These are phyloP conservation scores for Bombyx mori DNA, from an alignment of 1,140 invertebrate species.

Conservation along the genomic window DNA sequence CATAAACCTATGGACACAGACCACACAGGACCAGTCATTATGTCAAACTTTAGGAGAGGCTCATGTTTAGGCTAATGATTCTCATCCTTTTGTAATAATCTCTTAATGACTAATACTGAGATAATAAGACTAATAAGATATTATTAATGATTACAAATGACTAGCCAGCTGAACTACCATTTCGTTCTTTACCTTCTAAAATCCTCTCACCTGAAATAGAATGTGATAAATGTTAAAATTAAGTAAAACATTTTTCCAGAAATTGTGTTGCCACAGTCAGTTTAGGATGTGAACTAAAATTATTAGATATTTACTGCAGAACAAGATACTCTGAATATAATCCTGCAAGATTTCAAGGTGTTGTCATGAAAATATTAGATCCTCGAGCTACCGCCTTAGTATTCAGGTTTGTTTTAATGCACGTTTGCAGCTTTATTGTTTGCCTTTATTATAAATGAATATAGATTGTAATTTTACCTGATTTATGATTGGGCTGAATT, in stretches of 20 bases:
- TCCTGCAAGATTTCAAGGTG: conserved; percentile 96
- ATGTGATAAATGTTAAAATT: background rate
- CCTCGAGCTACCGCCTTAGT: conserved; percentile 97
- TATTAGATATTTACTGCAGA: conserved; percentile 93
- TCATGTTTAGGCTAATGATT: too few relatives aligned
- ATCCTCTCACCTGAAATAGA: background rate
- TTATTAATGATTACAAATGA: too few relatives aligned
- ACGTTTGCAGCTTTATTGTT: background rate
- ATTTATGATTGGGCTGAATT: too few relatives aligned
- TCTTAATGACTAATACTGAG: too few relatives aligned
- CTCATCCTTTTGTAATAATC: too few relatives aligned
- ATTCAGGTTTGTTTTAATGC: conserved; percentile 72
- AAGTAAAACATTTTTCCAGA: conserved; percentile 63
- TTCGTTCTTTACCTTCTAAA: background rate
- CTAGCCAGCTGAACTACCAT: too few relatives aligned
- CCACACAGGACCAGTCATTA: too few relatives aligned
- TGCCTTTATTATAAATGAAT: too few relatives aligned
- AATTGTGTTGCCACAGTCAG: conserved; percentile 97
- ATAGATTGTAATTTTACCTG: too few relatives aligned
- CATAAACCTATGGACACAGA: too few relatives aligned
- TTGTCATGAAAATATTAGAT: conserved; percentile 98
- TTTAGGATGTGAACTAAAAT: conserved; percentile 87
- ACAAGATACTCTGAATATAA: conserved; percentile 99
- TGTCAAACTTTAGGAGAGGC: too few relatives aligned
- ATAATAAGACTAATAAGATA: too few relatives aligned